A percentile compares a stretch with the other conserved stretches of the same genome.
phyloP scores from a whole-genome alignment of 2,113 vertebrate genomes.

The Aptenodytes forsteri region DNA sequence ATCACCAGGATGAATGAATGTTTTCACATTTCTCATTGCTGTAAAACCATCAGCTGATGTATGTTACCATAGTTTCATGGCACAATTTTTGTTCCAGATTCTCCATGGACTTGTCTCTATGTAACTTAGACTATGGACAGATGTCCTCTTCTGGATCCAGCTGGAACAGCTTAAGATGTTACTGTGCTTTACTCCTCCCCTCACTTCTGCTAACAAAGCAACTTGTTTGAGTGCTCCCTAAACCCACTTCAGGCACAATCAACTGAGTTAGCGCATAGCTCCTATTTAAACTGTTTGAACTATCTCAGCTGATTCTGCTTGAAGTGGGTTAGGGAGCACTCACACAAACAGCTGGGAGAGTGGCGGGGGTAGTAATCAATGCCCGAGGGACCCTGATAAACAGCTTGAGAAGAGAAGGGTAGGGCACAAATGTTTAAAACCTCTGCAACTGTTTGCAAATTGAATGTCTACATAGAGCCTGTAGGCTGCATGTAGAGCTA shows the following conservation, averaged over 20 bases:
- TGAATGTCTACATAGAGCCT: neutral
- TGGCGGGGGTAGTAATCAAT: neutral
- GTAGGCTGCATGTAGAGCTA: neutral
- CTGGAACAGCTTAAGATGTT: neutral
- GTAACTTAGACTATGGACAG: neutral
- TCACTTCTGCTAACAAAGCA: conserved; percentile 9
- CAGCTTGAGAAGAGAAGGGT: neutral
- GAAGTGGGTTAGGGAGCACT: conserved; percentile 35
- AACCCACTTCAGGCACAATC: conserved; percentile 25
- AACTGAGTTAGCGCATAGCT: neutral
- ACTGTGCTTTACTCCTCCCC: neutral
- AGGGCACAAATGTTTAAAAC: neutral
- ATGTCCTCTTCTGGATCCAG: neutral
- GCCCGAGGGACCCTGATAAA: conserved; percentile 20
- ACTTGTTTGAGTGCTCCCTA: neutral
- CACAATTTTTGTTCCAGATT: neutral
- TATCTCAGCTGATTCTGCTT: conserved; percentile 21
- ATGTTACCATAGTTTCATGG: neutral
- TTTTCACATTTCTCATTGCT: neutral
- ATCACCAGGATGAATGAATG: neutral
- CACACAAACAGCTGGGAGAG: conserved; percentile 13
- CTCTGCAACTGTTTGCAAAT: conserved; percentile 42
- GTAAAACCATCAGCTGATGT: neutral
- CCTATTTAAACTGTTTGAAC: conserved; percentile 6
- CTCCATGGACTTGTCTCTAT: neutral